Percentiles rank a stretch among this genome's conserved stretches.
Evolutionary conservation across 2,888 invertebrate species (phyloP).

Genomic region (Scelioninae gen. 1): DNA sequence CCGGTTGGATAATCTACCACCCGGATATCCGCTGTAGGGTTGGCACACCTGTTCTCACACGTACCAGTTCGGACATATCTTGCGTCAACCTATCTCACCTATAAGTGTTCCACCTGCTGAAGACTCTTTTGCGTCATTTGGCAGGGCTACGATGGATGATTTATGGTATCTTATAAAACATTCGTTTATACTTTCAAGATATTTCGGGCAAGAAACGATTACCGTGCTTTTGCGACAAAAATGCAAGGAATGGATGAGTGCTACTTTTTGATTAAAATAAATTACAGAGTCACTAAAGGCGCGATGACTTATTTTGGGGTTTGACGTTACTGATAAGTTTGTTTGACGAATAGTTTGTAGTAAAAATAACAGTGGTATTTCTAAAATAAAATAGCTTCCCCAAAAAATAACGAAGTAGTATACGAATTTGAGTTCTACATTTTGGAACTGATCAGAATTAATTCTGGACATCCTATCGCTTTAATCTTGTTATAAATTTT

Average conservation of each 20-base stretch:
- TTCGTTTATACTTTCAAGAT: slow-evolving; percentile 28
- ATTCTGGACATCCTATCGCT: not conserved
- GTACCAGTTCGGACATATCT: slow-evolving; percentile 20
- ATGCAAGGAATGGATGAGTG: slow-evolving; percentile 5
- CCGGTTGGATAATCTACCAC: slow-evolving; percentile 54
- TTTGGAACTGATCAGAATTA: no score
- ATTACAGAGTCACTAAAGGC: not conserved
- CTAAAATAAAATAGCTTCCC: no score
- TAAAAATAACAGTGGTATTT: not conserved
- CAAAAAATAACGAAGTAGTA: no score
- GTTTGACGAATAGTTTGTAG: no score
- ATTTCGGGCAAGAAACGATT: slow-evolving; percentile 20
- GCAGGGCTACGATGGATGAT: slow-evolving; percentile 18
- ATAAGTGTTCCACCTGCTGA: slow-evolving; percentile 51
- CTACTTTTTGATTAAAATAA: not conserved
- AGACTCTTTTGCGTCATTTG: slow-evolving; percentile 21
- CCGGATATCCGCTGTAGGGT: slow-evolving; percentile 41
- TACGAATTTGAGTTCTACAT: no score
- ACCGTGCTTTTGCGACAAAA: not conserved
- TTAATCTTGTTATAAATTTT: not conserved
- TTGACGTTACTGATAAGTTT: slow-evolving; percentile 6
- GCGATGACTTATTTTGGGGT: not conserved
- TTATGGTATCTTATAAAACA: slow-evolving; percentile 11
- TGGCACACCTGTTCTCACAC: slow-evolving; percentile 56
- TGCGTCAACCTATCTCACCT: slow-evolving; percentile 39